These are phyloP conservation scores for Bothrops jararaca DNA, from an alignment of 2,113 vertebrate genomes.

Conservation along the genomic window DNA sequence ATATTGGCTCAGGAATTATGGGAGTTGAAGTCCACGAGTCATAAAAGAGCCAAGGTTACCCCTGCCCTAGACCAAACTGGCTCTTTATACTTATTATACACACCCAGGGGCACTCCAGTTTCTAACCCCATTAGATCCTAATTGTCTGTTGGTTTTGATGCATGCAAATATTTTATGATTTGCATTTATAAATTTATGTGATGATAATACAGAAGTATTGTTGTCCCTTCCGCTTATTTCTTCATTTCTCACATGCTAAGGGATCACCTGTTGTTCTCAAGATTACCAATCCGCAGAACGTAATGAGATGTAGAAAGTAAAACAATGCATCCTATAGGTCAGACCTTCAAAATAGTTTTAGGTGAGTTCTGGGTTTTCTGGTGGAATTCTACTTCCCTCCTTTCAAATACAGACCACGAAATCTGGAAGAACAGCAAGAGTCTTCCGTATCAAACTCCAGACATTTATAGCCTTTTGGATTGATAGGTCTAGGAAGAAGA, in stretches of 20 bases:
- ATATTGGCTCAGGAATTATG: too few species aligned
- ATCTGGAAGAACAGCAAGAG: neutral
- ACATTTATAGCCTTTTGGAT: neutral
- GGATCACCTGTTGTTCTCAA: neutral
- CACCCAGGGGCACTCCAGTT: neutral
- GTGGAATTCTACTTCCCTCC: neutral
- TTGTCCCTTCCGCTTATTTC: neutral
- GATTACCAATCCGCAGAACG: neutral
- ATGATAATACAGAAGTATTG: neutral
- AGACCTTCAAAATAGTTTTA: neutral
- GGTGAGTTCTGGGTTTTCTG: neutral
- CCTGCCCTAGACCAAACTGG: too few species aligned
- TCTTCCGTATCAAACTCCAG: fast-evolving
- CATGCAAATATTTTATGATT: neutral
- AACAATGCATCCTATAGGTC: neutral
- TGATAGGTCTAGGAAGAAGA: neutral
- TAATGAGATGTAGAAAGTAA: neutral
- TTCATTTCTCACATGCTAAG: neutral
- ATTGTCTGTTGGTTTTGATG: neutral
- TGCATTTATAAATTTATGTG: neutral
- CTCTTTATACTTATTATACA: too few species aligned
- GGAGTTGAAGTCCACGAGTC: too few species aligned
- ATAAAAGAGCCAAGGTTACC: too few species aligned
- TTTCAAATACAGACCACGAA: neutral
- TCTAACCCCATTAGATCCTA: neutral